These are phyloP conservation scores for Globia sparganii DNA, from an alignment of 2,888 invertebrate species.

Conservation along the genomic window DNA sequence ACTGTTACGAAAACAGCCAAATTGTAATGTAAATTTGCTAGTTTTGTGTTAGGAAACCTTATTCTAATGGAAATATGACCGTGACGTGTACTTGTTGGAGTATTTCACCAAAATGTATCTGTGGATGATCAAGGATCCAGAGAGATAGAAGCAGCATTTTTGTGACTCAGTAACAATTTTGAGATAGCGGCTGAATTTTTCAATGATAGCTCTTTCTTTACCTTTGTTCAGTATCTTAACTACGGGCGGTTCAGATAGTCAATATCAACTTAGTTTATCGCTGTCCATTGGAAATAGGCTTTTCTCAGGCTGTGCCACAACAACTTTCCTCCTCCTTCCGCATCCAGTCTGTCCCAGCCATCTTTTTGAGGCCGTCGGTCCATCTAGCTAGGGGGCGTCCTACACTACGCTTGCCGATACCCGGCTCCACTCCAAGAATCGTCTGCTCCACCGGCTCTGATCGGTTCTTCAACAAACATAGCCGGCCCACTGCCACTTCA, in stretches of 20 bases:
- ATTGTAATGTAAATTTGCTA: slow-evolving; percentile 13
- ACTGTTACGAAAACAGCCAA: slow-evolving; percentile 16
- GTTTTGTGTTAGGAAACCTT: not conserved
- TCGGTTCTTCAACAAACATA: not conserved
- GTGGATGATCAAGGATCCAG: not conserved
- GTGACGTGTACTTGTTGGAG: not conserved
- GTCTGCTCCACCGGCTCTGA: not conserved
- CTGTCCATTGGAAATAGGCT: not conserved
- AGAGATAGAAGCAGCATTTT: not conserved
- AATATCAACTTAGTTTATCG: not conserved
- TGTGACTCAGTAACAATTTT: not conserved
- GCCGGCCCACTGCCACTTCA: not conserved
- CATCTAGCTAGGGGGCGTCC: too few species aligned
- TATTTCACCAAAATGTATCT: not conserved
- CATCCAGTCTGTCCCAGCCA: not conserved
- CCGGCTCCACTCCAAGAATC: not conserved
- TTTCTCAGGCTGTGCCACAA: not conserved
- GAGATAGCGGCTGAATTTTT: too few species aligned
- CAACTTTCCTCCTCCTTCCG: not conserved
- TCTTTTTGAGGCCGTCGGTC: too few species aligned
- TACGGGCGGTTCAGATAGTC: too few species aligned
- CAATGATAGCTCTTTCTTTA: not conserved
- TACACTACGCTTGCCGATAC: not conserved
- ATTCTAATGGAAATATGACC: slow-evolving; percentile 10
- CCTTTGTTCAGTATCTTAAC: not conserved